Percentiles rank a stretch among this genome's conserved stretches.
phyloP scores from a whole-genome alignment of 2,797 vertebrate species.

The Anableps anableps region DNA sequence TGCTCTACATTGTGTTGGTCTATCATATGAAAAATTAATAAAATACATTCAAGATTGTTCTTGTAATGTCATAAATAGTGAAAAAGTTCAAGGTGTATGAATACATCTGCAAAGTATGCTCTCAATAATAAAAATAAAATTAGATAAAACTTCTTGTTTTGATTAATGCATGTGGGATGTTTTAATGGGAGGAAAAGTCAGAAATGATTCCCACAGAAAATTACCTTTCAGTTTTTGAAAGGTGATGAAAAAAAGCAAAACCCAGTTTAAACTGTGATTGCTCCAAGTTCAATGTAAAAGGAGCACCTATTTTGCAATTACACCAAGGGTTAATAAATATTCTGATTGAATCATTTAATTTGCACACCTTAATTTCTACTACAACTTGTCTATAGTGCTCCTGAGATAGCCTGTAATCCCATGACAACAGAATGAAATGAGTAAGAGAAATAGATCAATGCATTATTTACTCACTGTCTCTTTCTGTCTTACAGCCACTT shows the following conservation, averaged over 20 bases:
- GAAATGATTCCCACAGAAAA: too few relatives aligned
- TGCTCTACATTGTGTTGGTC: neutral
- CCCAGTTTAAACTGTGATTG: neutral
- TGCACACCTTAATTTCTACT: neutral
- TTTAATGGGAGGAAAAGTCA: neutral
- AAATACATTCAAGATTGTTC: neutral
- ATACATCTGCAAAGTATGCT: neutral
- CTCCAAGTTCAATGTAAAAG: neutral
- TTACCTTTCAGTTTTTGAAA: neutral
- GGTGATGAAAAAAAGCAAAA: neutral
- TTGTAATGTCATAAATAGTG: neutral
- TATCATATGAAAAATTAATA: neutral
- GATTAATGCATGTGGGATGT: neutral
- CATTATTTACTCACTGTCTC: neutral
- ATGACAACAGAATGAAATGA: neutral
- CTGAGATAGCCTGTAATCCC: neutral
- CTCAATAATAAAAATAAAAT: neutral
- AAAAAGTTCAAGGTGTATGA: neutral
- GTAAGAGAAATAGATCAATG: neutral
- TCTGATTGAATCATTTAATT: neutral
- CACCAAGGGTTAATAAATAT: neutral
- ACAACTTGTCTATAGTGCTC: neutral
- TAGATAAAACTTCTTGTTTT: neutral
- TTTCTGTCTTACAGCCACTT: neutral
- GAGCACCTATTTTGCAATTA: neutral